Conservation (phyloP, 2,797 vertebrate species). For the Todus mexicanus region DNA sequence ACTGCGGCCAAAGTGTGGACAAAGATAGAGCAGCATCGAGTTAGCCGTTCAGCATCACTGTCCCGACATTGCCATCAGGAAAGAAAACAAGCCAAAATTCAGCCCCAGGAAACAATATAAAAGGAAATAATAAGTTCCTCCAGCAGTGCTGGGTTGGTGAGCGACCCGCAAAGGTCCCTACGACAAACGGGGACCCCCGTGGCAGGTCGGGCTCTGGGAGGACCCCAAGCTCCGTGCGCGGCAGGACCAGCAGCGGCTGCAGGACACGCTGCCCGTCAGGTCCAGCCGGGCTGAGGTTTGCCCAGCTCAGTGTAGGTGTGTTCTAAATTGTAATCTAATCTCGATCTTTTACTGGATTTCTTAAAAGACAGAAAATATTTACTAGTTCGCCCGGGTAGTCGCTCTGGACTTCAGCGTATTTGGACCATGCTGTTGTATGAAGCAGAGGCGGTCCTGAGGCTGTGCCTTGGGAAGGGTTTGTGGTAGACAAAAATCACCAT, state of each 20-base stretch:
- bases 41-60: background rate
- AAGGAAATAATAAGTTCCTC: background rate
- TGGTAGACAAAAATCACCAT: background rate
- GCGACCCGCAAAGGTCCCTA: background rate
- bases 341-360: background rate
- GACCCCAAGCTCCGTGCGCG: too few relatives aligned
- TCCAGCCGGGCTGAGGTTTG: background rate
- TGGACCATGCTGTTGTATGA: accelerated
- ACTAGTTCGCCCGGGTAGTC: background rate
- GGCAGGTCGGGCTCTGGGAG: background rate
- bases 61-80: background rate
- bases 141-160: background rate
- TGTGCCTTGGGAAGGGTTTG: background rate
- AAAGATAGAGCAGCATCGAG: background rate
- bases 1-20: background rate
- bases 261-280: background rate
- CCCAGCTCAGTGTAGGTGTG: background rate
- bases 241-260: background rate
- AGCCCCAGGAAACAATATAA: background rate
- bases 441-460: background rate
- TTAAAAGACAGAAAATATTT: background rate
- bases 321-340: background rate
- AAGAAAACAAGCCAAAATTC: background rate
- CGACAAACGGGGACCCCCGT: accelerated
- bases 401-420: background rate